Evolutionary conservation across 1,140 invertebrate genomes (phyloP).

Genomic region (Hetaerina americana): DNA sequence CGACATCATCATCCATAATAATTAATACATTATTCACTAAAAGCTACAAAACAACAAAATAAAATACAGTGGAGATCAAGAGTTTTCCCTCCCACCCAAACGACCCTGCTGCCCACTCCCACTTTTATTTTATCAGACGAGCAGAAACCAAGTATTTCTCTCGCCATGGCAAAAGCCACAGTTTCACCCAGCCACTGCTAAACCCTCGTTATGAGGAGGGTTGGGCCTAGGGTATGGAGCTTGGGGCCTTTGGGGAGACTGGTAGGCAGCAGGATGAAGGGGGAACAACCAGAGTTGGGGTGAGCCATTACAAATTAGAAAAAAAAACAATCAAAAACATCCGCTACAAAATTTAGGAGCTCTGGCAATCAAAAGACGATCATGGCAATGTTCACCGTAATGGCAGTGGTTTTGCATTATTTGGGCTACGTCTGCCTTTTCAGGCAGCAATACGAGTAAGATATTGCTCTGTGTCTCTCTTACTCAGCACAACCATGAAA

Average conservation of each 20-base stretch:
- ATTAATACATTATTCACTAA: neutral
- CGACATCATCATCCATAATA: neutral
- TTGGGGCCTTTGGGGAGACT: too few species aligned
- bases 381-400: neutral
- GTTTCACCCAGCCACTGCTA: too few species aligned
- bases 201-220: too few species aligned
- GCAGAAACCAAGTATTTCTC: too few species aligned
- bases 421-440: too few species aligned
- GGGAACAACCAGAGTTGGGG: neutral
- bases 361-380: neutral
- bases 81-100: neutral
- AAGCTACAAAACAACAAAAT: neutral
- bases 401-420: neutral
- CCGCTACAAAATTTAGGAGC: neutral
- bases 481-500: neutral
- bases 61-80: neutral
- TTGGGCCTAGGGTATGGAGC: too few species aligned
- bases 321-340: neutral
- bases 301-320: neutral
- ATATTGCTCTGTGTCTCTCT: neutral
- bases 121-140: too few species aligned
- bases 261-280: too few species aligned
- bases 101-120: neutral
- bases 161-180: too few species aligned
- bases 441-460: too few species aligned